Base-by-base conservation (phyloP, 37 sponge, comb jelly and placozoan genomes). In the Beroe ovata region DNA sequence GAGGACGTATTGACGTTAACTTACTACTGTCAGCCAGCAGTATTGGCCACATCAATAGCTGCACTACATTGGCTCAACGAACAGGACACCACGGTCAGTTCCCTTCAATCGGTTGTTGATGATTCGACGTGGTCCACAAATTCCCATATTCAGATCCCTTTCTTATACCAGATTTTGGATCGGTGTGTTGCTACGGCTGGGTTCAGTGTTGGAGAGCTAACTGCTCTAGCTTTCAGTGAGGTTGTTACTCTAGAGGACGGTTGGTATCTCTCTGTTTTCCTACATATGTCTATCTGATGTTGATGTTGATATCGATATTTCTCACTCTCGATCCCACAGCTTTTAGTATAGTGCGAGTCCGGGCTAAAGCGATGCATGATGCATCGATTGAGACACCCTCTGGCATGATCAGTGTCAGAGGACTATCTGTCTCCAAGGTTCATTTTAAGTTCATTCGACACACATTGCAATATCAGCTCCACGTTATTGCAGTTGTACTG, bases 171-270 rank as follows among this genome's bases (percentile, higher is more conserved):
- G 92, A 23, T 89, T 29, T 2, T 42, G 11, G 38, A 89, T 0
- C 60, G 91, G 1, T 94, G 90, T 89, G 38, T 41, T 1, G 94
- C 90, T n/a, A 92, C 92, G 34, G 96, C 99, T 84, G 99, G 99
- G 0, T 96, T 96, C 64, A 95, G 96, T 92, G 94, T 99, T 8
- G 99, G 99, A 8, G 99, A 99, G 60, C 41, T 95, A 4, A 92
- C 96, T 39, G 94, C 99, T 22, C 81, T 96, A 8, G 93, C 93
- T 19, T 90, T 89, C 90, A 91, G 94, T 29, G 90, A 54, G 8
- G 88, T 92, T 2, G 37, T 99, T 18, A 71, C 94, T 38, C 38
- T 97, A 23, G 93, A 95, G 69, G 91, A 90, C 71, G 97, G 97
- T 95, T 33, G 88, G 90, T 59, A n/a, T 62, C n/a, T n/a, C n/a